phyloP scores from a whole-genome alignment of 2,888 invertebrate genomes.

The Epirrita christyi region DNA sequence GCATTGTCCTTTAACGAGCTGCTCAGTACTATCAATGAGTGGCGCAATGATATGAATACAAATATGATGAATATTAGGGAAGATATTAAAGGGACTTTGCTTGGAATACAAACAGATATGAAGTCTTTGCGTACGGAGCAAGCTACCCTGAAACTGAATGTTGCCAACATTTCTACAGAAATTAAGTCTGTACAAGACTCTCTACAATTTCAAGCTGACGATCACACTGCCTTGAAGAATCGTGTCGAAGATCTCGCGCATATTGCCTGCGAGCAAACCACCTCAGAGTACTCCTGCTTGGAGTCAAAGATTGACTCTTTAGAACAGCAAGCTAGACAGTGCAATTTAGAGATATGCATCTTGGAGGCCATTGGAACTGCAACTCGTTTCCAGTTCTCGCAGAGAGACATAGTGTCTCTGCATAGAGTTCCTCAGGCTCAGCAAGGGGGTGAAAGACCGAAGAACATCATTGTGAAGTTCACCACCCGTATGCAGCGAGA shows the following conservation, averaged over 20 bases:
- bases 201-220: background rate
- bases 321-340: too few relatives aligned
- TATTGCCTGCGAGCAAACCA: background rate
- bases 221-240: background rate
- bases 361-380: too few relatives aligned
- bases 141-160: background rate
- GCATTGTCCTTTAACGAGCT: too few relatives aligned
- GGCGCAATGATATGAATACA: background rate
- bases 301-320: background rate
- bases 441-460: too few relatives aligned
- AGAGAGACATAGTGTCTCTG: too few relatives aligned
- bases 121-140: background rate
- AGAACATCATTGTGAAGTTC: too few relatives aligned
- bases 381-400: too few relatives aligned
- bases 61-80: background rate
- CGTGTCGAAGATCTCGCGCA: background rate
- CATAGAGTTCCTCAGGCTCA: too few relatives aligned
- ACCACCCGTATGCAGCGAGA: too few relatives aligned
- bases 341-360: too few relatives aligned
- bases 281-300: background rate
- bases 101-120: background rate
- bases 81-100: background rate
- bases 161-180: background rate
- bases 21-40: too few relatives aligned
- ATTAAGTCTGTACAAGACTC: background rate